These are phyloP conservation scores for Montipora efflorescens DNA, from an alignment of 64 coral and sea anemone species.

Conservation along the genomic window DNA sequence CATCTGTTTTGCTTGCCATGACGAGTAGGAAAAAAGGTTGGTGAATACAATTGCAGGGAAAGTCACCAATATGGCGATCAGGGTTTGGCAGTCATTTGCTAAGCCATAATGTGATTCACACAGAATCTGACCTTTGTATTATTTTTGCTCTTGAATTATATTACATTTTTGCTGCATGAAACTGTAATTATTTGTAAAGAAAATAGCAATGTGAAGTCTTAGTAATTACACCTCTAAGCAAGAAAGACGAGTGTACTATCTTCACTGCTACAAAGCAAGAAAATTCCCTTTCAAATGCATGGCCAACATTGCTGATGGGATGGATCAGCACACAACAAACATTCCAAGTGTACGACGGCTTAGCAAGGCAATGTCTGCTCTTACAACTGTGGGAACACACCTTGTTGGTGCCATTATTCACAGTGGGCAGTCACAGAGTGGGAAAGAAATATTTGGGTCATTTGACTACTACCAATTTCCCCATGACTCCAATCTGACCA, in stretches of 20 bases:
- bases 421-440: conserved; percentile 11
- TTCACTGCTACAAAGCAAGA: conserved; percentile 48
- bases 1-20: too few relatives aligned
- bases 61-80: too few relatives aligned
- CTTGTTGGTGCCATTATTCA: conserved; percentile 50
- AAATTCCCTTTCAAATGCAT: conserved; percentile 3
- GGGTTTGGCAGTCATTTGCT: too few relatives aligned
- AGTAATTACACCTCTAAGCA: not conserved
- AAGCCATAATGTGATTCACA: too few relatives aligned
- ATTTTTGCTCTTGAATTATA: too few relatives aligned
- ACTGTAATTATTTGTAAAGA: too few relatives aligned
- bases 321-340: conserved; percentile 40
- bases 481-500: not conserved
- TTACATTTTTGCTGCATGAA: too few relatives aligned
- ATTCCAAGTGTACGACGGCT: not conserved
- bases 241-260: conserved; percentile 29
- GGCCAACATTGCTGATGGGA: conserved; percentile 11
- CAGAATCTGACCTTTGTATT: too few relatives aligned
- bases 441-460: conserved; percentile 41
- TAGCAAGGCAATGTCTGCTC: conserved; percentile 3
- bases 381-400: conserved; percentile 16
- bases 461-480: conserved; percentile 23
- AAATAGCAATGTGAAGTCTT: too few relatives aligned
- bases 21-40: too few relatives aligned
- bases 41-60: too few relatives aligned